Evolutionary conservation across 2,113 vertebrate species (phyloP), one percentile per base, ranked within the genome.

Genomic region (Tragelaphus strepsiceros): DNA sequence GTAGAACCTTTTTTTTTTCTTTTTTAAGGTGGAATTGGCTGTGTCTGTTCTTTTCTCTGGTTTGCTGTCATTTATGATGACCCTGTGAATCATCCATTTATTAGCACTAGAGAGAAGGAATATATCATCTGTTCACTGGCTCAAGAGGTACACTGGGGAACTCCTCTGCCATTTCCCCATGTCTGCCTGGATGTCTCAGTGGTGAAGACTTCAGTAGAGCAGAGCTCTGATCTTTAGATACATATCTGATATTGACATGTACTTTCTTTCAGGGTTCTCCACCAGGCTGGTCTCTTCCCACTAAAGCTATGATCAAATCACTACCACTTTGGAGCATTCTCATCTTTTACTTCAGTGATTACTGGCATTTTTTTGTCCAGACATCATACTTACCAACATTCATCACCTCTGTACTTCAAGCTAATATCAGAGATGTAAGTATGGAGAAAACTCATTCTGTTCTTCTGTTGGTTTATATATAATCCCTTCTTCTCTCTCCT

Each of bases 251-350:
- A 13, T 2, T 89, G 78, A 46, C 10, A 6, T 46, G n/a, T 32
- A 30, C 59, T 97, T 91, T 88, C 74, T 97, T 97, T 1, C 97
- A 99, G 99, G 99, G 98, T 10, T 94, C 77, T 28, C 97, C 97
- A 30, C 99, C 99, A 28, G 98, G 99, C 92, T 98, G 98, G 99
- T 98, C 98, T 28, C 59, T 99, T 35, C 99, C 99, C 2, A 0
- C 99, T 13, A 56, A 98, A 59, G 93, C 98, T 84, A 99, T 99
- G 99, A 2, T 98, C 80, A 95, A 97, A 46, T 99, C 99, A 0
- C 97, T 99, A 49, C 99, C 99, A 7, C 98, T 99, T 21, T 99
- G 99, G 99, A 97, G 99, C 53, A 99, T 99, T 93, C 98, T 99
- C n/a, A 0, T 99, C 43, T 96, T 98, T 39, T 98, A 99, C 97